Percentiles rank a stretch among this genome's conserved stretches.
Conservation (phyloP, 2,888 invertebrate genomes). For the Melipona beecheii region DNA sequence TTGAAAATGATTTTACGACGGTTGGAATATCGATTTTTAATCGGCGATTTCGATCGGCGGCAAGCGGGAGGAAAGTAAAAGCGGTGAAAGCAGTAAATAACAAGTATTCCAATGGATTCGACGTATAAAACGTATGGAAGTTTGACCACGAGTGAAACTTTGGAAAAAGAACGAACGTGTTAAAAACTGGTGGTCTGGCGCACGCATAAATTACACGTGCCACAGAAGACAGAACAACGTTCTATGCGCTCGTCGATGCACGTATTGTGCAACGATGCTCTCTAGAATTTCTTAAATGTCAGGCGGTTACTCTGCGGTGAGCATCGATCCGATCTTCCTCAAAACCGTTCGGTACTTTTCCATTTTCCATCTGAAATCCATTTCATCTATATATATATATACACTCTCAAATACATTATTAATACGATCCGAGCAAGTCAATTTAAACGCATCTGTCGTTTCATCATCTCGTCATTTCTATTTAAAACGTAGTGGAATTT, state of each 20-base stretch:
- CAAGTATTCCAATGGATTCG: neutral
- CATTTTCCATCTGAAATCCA: slow-evolving; percentile 7
- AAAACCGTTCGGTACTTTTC: neutral
- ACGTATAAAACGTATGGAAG: neutral
- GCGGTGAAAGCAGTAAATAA: slow-evolving; percentile 15
- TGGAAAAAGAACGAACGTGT: neutral
- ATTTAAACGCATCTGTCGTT: neutral
- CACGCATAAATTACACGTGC: slow-evolving; percentile 53
- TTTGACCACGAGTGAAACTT: slow-evolving; percentile 18
- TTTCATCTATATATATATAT: neutral
- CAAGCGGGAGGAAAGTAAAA: neutral
- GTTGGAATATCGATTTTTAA: neutral
- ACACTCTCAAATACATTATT: neutral
- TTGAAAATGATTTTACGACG: neutral
- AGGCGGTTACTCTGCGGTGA: slow-evolving; percentile 43
- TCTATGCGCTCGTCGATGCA: slow-evolving; percentile 39
- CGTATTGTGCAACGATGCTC: slow-evolving; percentile 60
- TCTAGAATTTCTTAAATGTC: slow-evolving; percentile 66
- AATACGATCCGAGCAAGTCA: neutral
- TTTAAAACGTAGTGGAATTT: neutral
- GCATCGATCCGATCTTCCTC: slow-evolving; percentile 28
- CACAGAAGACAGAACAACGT: slow-evolving; percentile 22
- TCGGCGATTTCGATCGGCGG: neutral
- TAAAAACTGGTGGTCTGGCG: slow-evolving; percentile 14
- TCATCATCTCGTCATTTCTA: neutral